Evolutionary conservation across 2,113 vertebrate species (phyloP).

Genomic region (Oriolus oriolus): DNA sequence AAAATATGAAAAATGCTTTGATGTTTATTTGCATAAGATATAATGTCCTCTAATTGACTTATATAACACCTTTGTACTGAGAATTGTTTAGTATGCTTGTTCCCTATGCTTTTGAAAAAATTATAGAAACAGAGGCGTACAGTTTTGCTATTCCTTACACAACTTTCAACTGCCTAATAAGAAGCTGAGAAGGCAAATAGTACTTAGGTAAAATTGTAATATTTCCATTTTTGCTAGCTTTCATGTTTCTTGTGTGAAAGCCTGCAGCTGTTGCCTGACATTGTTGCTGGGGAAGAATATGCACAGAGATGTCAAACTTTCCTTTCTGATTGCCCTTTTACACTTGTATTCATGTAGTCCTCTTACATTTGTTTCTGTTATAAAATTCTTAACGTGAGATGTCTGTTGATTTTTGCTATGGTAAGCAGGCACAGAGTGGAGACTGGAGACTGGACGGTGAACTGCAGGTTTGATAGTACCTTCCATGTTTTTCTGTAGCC

Average conservation of each 20-base stretch:
- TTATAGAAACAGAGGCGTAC: neutral
- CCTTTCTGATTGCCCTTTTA: neutral
- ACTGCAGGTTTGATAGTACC: neutral
- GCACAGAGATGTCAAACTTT: neutral
- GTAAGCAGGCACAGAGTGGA: neutral
- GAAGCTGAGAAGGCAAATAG: neutral
- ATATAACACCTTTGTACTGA: conserved; percentile 39
- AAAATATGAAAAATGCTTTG: conserved; percentile 64
- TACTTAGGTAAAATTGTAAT: neutral
- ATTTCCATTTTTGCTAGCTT: neutral
- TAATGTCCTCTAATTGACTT: conserved; percentile 67
- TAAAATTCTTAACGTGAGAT: neutral
- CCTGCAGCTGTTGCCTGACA: neutral
- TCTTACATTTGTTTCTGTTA: neutral
- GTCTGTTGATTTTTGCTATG: neutral
- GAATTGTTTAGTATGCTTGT: neutral
- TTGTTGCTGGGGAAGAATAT: neutral
- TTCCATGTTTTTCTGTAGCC: neutral
- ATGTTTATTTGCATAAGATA: conserved; percentile 62
- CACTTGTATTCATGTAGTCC: neutral
- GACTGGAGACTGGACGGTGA: neutral
- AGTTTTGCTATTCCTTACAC: neutral
- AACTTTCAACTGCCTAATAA: neutral
- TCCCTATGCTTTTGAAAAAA: neutral
- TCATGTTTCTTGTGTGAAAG: neutral